Evolutionary conservation across 2,113 vertebrate genomes (phyloP).

Genomic region (Cinclus mexicanus): DNA sequence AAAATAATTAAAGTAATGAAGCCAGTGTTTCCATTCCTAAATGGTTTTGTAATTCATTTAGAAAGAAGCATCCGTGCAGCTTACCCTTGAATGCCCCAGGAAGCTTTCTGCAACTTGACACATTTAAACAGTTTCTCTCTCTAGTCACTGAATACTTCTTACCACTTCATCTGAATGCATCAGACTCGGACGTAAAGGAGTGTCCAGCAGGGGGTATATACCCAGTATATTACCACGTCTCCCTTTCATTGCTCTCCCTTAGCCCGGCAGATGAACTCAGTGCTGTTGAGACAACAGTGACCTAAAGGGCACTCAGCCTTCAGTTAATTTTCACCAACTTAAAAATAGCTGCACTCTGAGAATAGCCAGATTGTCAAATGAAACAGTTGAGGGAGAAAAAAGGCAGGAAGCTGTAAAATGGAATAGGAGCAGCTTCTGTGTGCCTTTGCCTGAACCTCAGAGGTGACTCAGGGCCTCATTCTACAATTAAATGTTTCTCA

Average conservation of each 20-base stretch:
- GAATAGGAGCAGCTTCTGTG: background rate
- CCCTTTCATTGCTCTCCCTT: background rate
- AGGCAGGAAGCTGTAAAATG: background rate
- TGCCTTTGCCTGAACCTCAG: background rate
- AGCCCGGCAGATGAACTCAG: background rate
- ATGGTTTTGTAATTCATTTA: background rate
- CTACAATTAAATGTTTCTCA: background rate
- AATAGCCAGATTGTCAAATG: background rate
- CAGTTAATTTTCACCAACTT: background rate
- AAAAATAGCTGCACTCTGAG: background rate
- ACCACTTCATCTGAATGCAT: background rate
- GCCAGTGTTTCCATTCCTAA: background rate
- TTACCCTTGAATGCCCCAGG: background rate
- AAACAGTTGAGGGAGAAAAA: background rate
- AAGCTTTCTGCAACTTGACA: background rate
- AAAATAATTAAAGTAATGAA: conserved; percentile 7
- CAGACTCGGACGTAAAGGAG: background rate
- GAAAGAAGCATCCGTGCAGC: conserved; percentile 7
- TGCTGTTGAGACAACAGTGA: background rate
- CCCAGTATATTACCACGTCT: background rate
- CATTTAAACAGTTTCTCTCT: background rate
- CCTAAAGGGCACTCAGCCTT: background rate
- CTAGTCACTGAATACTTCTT: background rate
- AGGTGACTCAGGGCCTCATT: background rate
- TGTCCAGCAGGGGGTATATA: background rate